These are phyloP conservation scores for Lasioglossum zephyrum DNA, from an alignment of 2,888 invertebrate species.

Conservation along the genomic window DNA sequence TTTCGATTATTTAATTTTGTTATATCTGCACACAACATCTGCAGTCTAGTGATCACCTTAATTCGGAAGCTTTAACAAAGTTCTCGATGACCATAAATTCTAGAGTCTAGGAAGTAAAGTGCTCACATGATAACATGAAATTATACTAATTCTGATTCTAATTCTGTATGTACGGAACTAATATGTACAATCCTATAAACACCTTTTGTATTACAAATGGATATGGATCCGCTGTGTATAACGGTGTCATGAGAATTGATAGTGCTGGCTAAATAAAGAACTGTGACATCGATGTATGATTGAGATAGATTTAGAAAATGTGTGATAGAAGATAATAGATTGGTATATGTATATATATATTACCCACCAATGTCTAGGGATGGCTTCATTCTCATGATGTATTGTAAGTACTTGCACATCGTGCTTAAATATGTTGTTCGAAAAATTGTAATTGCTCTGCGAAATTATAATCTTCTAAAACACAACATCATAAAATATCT, in stretches of 20 bases:
- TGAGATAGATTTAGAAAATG: not conserved
- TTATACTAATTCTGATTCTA: not conserved
- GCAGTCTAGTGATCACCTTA: no score
- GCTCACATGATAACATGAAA: not conserved
- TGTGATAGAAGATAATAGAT: not conserved
- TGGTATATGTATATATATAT: not conserved
- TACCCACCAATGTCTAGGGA: not conserved
- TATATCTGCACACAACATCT: no score
- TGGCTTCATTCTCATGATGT: not conserved
- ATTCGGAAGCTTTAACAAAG: no score
- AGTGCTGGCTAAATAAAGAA: not conserved
- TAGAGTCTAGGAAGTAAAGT: no score
- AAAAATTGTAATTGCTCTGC: not conserved
- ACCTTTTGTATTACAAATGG: not conserved
- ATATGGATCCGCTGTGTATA: not conserved
- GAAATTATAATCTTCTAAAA: not conserved
- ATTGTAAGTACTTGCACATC: not conserved
- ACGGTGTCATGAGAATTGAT: not conserved
- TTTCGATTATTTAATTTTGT: no score
- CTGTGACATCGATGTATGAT: not conserved
- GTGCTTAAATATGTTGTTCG: not conserved
- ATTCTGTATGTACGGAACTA: not conserved
- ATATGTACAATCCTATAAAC: not conserved
- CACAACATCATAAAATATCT: not conserved
- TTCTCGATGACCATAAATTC: no score